Conservation (phyloP, 2,113 vertebrate genomes). For the Labeo rohita region DNA sequence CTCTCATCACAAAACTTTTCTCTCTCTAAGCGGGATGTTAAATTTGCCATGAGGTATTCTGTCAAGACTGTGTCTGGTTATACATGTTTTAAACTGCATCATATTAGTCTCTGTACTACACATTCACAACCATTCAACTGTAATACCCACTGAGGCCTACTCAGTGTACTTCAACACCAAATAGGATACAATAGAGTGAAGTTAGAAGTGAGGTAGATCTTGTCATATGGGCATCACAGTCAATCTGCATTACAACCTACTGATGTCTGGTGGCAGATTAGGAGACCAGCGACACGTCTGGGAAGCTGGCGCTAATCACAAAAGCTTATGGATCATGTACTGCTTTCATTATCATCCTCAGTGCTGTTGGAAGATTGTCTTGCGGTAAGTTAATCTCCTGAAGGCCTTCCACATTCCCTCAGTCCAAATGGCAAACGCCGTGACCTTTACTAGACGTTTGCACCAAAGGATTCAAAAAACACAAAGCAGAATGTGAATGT, state of each 20-base stretch:
- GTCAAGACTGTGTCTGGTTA: neutral
- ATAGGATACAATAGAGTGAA: neutral
- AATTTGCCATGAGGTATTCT: neutral
- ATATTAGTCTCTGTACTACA: neutral
- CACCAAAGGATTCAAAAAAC: neutral
- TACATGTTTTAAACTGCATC: constrained; percentile 11
- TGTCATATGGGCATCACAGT: neutral
- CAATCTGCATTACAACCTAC: constrained; percentile 8
- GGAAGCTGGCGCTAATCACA: constrained; percentile 37
- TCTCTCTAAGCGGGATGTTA: neutral
- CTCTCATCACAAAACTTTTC: neutral
- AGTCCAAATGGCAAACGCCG: neutral
- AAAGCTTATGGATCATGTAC: constrained; percentile 34
- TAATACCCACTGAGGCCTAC: neutral
- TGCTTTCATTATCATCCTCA: constrained; percentile 6
- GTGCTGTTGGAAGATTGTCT: neutral
- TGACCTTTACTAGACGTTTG: constrained; percentile 1
- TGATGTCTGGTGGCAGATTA: neutral
- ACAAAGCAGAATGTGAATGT: neutral
- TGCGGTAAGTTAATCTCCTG: neutral
- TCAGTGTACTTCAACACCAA: neutral
- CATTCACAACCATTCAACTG: constrained; percentile 17
- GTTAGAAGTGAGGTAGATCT: neutral
- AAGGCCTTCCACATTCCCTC: constrained; percentile 23
- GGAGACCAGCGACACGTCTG: constrained; percentile 6